A percentile compares a stretch with the other conserved stretches of the same genome.
phyloP scores from a whole-genome alignment of 2,888 invertebrate genomes.

The Lepidonotus clava region DNA sequence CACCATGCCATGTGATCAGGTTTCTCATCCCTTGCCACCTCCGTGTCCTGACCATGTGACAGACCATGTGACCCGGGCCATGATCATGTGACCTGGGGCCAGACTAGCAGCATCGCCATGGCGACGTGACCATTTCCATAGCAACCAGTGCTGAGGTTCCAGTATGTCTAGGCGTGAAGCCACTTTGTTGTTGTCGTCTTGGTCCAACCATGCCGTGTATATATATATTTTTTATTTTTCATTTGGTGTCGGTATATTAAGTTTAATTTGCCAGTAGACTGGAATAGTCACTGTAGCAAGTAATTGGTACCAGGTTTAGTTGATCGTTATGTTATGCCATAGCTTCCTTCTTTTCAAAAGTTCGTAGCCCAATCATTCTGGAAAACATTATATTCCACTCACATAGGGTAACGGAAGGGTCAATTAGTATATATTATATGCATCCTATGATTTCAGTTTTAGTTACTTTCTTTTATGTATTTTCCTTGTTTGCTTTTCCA shows the following conservation, averaged over 20 bases:
- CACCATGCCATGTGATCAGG: conserved; percentile 56
- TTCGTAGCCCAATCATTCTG: too few relatives aligned
- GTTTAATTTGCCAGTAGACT: conserved; percentile 12
- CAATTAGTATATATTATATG: neutral
- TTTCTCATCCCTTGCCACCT: conserved; percentile 46
- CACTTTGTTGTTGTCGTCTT: conserved; percentile 55
- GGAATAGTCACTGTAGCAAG: neutral
- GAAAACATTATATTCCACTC: neutral
- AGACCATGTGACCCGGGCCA: conserved; percentile 55
- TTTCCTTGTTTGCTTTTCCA: neutral
- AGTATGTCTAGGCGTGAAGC: conserved; percentile 56
- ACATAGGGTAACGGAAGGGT: neutral
- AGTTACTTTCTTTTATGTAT: neutral
- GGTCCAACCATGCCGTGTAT: conserved; percentile 31
- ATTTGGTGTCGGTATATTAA: conserved; percentile 43
- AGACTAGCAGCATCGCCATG: conserved; percentile 46
- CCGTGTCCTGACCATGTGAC: conserved; percentile 54
- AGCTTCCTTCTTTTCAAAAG: too few relatives aligned
- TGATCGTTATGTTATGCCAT: too few relatives aligned
- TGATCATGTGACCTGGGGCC: conserved; percentile 55
- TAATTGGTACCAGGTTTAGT: neutral
- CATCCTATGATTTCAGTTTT: neutral
- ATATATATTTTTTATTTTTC: conserved; percentile 17
- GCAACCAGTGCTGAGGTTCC: conserved; percentile 54
- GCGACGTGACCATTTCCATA: conserved; percentile 53